Evolutionary conservation across 1,140 invertebrate genomes (phyloP), one percentile per base, ranked within the genome.

Genomic region (Notospermus geniculatus): DNA sequence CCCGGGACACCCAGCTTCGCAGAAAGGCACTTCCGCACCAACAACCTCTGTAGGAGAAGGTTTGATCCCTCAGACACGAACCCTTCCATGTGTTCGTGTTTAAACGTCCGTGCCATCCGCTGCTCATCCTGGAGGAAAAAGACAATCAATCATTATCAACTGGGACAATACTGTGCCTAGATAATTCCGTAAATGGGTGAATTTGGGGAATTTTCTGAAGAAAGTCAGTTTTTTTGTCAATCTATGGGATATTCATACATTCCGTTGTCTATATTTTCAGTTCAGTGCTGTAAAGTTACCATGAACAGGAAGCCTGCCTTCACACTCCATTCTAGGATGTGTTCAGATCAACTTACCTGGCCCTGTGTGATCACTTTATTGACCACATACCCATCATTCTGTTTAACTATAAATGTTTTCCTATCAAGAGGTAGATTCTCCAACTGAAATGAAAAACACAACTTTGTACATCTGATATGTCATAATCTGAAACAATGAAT

Each of bases 51-150:
- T 9, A 82, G 64, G 22, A 82, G 63, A 27, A 81, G 68, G 64
- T 82, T 82, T 36, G 79, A 74, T 13, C 80, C 78, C 72, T 81
- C 80, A 22, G 78, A 80, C 54, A 81, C 75, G 63, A 80, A 80
- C 11, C 79, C 79, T 45, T 67, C 64, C 78, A 81, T 80, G 22
- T 65, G 53, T 11, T 73, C 70, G 1, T 65, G 36, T 27, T 67
- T 56, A 57, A 75, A 67, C 57, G 68, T 72, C 53, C 72, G 72
- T 43, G 71, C 64, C 32, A 71, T 71, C 55, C 76, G 67, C 52
- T 78, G 73, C 27, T 76, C 70, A 70, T 78, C 74, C 77, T 79
- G 61, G 2, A 66, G 69, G 58, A 60, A 17, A 57, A 41, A 62
- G 57, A 29, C 36, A 58, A 19, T 27, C 11, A 53, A 17, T 61